Evolutionary conservation across 2,888 invertebrate genomes (phyloP).

Genomic region (Euplexia lucipara): DNA sequence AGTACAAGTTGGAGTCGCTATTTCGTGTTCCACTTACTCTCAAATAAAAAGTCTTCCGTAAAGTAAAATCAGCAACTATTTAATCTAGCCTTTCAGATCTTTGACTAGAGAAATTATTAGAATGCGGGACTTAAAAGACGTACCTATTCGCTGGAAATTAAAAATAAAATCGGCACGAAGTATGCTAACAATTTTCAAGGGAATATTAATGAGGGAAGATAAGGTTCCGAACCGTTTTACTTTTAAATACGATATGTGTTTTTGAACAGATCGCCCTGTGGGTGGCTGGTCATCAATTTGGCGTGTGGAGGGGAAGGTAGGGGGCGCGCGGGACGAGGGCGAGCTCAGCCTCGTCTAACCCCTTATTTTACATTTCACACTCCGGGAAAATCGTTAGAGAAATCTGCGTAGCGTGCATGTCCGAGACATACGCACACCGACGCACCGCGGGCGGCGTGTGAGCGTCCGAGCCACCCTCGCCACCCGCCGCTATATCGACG

Average conservation of each 20-base stretch:
- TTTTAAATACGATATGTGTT: constrained; percentile 90
- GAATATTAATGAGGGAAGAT: constrained; percentile 85
- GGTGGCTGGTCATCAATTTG: constrained; percentile 90
- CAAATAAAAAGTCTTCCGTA: neutral
- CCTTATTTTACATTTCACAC: constrained; percentile 91
- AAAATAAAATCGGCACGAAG: constrained; percentile 69
- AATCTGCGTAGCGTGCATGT: constrained; percentile 91
- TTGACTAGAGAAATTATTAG: constrained; percentile 38
- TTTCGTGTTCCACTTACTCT: neutral
- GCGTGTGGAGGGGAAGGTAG: constrained; percentile 75
- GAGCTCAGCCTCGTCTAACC: constrained; percentile 88
- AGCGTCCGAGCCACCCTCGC: constrained; percentile 78
- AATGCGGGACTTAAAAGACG: constrained; percentile 27
- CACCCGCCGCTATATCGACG: constrained; percentile 85
- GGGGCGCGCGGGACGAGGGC: constrained; percentile 72
- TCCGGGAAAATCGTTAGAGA: constrained; percentile 91
- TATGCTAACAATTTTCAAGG: constrained; percentile 79
- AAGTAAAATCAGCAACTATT: constrained; percentile 25
- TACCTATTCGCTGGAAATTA: constrained; percentile 56
- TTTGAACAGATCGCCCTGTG: constrained; percentile 88
- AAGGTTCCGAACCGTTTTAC: constrained; percentile 85
- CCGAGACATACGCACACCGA: constrained; percentile 87
- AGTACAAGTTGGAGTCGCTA: neutral
- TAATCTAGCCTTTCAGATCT: constrained; percentile 29
- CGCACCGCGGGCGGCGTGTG: constrained; percentile 67